phyloP scores from a whole-genome alignment of 2,888 invertebrate genomes.

The Luperina testacea region DNA sequence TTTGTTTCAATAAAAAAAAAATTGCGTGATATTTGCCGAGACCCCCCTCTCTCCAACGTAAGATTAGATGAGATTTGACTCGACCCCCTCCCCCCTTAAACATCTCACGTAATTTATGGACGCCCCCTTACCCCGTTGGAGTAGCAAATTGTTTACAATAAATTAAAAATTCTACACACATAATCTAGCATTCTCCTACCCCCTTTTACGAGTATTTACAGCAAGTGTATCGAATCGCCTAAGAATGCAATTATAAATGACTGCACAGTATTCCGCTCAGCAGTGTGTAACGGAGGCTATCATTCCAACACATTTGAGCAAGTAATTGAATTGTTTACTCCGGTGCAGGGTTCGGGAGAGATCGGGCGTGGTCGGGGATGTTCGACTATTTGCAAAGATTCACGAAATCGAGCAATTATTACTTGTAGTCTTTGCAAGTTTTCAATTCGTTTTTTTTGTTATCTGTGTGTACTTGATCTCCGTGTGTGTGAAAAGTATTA shows the following conservation, averaged over 20 bases:
- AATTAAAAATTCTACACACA: constrained; percentile 11
- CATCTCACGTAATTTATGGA: too few species aligned
- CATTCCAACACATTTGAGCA: constrained; percentile 77
- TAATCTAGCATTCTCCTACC: neutral
- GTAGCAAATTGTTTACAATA: neutral
- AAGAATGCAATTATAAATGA: constrained; percentile 59
- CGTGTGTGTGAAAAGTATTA: too few species aligned
- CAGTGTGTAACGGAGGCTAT: constrained; percentile 66
- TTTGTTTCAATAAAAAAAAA: too few species aligned
- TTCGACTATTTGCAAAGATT: neutral
- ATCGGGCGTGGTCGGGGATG: constrained; percentile 24
- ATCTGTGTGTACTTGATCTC: too few species aligned
- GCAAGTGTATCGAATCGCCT: constrained; percentile 58
- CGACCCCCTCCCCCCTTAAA: too few species aligned
- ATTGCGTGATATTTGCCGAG: too few species aligned
- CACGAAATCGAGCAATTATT: neutral
- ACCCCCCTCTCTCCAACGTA: too few species aligned
- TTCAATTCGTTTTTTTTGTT: neutral
- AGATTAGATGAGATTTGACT: too few species aligned
- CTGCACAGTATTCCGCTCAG: constrained; percentile 47
- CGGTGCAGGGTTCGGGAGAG: constrained; percentile 19
- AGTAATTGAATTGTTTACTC: constrained; percentile 79
- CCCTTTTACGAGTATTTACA: constrained; percentile 10
- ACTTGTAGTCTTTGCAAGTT: neutral
- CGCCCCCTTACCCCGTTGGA: too few species aligned